phyloP scores from a whole-genome alignment of 2,113 vertebrate species.

The Esox niger region DNA sequence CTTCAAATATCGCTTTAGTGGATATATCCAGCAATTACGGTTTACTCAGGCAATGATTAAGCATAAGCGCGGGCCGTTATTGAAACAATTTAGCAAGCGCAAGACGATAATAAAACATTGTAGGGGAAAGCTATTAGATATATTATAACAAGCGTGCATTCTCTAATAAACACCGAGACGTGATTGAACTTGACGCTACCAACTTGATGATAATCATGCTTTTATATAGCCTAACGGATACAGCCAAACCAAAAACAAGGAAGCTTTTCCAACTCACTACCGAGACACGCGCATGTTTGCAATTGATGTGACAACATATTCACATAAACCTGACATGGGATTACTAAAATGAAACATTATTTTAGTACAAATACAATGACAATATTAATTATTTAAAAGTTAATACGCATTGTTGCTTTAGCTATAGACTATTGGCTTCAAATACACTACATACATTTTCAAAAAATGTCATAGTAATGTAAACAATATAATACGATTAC shows the following conservation, averaged over 20 bases:
- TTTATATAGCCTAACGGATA: slow-evolving; percentile 20
- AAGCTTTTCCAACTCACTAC: not conserved
- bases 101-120: too few relatives aligned
- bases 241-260: not conserved
- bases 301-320: not conserved
- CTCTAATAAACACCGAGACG: not conserved
- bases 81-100: too few relatives aligned
- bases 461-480: not conserved
- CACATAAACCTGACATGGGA: not conserved
- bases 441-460: not conserved
- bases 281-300: not conserved
- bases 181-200: slow-evolving; percentile 4
- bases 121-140: too few relatives aligned
- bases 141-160: too few relatives aligned
- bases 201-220: slow-evolving; percentile 6
- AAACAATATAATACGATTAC: not conserved
- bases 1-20: too few relatives aligned
- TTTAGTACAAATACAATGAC: not conserved
- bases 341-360: not conserved
- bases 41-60: too few relatives aligned
- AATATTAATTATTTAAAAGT: slow-evolving; percentile 1
- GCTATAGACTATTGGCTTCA: not conserved
- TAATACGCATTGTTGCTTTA: not conserved
- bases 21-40: too few relatives aligned
- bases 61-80: too few relatives aligned